Conservation (phyloP, 2,888 invertebrate species). For the Pemphredon lugubris region DNA sequence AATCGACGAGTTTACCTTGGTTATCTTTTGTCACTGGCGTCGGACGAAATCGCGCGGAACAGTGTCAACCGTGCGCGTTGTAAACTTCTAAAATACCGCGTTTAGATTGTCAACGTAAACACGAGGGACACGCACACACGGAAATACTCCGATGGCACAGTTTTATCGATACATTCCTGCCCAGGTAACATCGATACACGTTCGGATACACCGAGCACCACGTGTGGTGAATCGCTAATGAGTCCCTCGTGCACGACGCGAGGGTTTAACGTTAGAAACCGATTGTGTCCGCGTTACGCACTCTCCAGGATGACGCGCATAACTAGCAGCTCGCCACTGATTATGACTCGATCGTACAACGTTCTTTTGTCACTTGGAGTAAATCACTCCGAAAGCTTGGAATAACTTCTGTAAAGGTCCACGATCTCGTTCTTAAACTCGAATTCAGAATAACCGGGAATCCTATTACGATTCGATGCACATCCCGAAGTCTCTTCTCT, state of each 20-base stretch:
- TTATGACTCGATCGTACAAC: neutral
- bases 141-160: constrained; percentile 5
- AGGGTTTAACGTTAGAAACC: neutral
- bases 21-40: too few species aligned
- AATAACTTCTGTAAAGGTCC: neutral
- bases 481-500: too few species aligned
- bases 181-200: constrained; percentile 12
- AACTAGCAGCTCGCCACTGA: neutral
- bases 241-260: neutral
- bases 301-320: constrained; percentile 2
- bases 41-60: too few species aligned
- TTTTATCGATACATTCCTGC: neutral
- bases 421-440: too few species aligned
- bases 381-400: neutral
- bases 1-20: too few species aligned
- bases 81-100: too few species aligned
- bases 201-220: neutral
- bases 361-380: neutral
- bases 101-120: too few species aligned
- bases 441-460: too few species aligned
- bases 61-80: too few species aligned
- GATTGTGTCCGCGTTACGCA: constrained; percentile 9
- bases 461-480: too few species aligned
- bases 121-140: neutral
- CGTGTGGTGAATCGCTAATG: constrained; percentile 28